Percentiles rank a stretch among this genome's conserved stretches.
phyloP scores from a whole-genome alignment of 2,888 invertebrate species.

The Physocephala rufipes region DNA sequence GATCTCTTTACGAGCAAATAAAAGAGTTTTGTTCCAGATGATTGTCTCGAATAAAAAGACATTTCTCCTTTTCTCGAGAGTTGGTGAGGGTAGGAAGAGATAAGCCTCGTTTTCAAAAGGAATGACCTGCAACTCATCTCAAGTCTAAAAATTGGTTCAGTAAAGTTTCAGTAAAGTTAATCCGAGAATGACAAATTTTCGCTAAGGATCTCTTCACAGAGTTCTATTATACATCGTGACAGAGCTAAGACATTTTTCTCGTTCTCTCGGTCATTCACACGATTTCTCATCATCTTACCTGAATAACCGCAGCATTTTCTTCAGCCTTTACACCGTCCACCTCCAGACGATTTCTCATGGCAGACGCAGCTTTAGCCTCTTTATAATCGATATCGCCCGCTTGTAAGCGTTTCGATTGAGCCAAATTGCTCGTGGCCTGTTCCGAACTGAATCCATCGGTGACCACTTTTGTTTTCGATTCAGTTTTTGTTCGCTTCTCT shows the following conservation, averaged over 20 bases:
- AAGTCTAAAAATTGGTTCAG: neutral
- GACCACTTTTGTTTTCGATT: constrained; percentile 80
- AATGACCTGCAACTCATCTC: too few species aligned
- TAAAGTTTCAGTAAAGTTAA: too few species aligned
- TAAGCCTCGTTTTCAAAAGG: neutral
- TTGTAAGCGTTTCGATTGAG: constrained; percentile 79
- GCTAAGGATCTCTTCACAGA: neutral
- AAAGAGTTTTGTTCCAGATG: too few species aligned
- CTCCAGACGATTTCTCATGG: constrained; percentile 81
- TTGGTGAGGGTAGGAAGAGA: too few species aligned
- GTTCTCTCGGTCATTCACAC: neutral
- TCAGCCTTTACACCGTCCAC: constrained; percentile 87
- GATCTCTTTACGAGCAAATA: too few species aligned
- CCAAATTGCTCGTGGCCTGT: constrained; percentile 74
- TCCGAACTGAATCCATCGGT: constrained; percentile 85
- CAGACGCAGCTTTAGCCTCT: constrained; percentile 80
- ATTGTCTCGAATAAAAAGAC: too few species aligned
- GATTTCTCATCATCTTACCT: constrained; percentile 69
- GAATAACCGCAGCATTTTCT: constrained; percentile 82
- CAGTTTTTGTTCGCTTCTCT: constrained; percentile 83
- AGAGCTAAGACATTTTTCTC: too few species aligned
- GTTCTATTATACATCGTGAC: constrained; percentile 27
- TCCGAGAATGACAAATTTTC: too few species aligned
- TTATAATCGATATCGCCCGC: constrained; percentile 85
- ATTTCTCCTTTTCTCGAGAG: too few species aligned